Evolutionary conservation across 2,888 invertebrate genomes (phyloP).

Genomic region (Idaea aversata): DNA sequence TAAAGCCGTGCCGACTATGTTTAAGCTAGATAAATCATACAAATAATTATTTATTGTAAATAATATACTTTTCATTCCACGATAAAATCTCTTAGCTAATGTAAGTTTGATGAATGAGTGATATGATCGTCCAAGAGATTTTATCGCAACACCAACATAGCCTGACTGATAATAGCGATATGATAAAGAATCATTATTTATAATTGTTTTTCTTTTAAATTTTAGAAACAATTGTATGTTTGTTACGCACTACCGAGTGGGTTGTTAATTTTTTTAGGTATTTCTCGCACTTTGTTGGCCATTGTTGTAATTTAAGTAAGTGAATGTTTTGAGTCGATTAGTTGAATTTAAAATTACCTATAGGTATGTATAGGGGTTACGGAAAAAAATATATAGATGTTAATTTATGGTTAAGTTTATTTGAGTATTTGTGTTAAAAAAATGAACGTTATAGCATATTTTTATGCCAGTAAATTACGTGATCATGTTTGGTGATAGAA

Average conservation of each 20-base stretch:
- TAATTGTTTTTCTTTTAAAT: constrained; percentile 25
- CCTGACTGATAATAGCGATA: constrained; percentile 30
- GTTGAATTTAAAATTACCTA: constrained; percentile 47
- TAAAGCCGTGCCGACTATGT: constrained; percentile 9
- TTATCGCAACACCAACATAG: constrained; percentile 33
- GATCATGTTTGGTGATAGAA: constrained; percentile 74
- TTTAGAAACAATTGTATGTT: constrained; percentile 48
- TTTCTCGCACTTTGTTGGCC: constrained; percentile 69
- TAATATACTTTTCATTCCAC: constrained; percentile 24
- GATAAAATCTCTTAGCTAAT: constrained; percentile 20
- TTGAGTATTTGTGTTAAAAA: constrained; percentile 51
- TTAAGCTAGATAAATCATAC: constrained; percentile 11
- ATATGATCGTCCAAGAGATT: constrained; percentile 29
- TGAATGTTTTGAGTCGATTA: constrained; percentile 42
- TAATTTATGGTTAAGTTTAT: constrained; percentile 46
- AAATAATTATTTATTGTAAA: constrained; percentile 15
- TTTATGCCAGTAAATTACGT: constrained; percentile 75
- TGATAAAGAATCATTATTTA: constrained; percentile 26
- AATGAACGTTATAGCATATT: constrained; percentile 67
- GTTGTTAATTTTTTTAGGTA: constrained; percentile 55
- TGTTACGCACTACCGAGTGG: constrained; percentile 69
- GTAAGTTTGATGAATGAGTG: constrained; percentile 19
- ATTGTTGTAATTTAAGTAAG: constrained; percentile 56
- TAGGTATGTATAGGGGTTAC: constrained; percentile 64
- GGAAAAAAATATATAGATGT: constrained; percentile 41